Percentiles rank a stretch among this genome's conserved stretches.
These are phyloP conservation scores for Machimus atricapillus DNA, from an alignment of 2,888 invertebrate species.

Conservation along the genomic window DNA sequence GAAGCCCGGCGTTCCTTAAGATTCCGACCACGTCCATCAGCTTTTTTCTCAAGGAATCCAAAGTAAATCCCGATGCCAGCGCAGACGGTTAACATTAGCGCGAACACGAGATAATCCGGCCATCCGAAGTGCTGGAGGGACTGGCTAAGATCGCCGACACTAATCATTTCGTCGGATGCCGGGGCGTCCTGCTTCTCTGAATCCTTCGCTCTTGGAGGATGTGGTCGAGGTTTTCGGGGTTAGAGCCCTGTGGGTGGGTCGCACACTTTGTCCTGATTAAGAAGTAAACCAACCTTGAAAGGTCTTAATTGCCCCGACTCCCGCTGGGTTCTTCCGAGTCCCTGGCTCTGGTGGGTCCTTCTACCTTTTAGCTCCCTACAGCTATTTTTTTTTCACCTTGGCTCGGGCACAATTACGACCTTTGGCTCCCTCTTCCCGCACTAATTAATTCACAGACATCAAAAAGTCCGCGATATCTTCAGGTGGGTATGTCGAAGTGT, in stretches of 20 bases:
- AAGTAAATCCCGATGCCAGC: constrained; percentile 82
- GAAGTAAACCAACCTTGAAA: constrained; percentile 2
- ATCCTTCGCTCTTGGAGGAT: background rate
- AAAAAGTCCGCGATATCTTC: background rate
- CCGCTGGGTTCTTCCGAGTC: background rate
- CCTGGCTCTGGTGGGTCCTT: background rate
- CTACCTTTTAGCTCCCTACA: background rate
- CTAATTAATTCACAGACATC: constrained; percentile 24
- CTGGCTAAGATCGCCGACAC: constrained; percentile 59
- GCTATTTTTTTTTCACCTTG: constrained; percentile 7
- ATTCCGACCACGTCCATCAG: constrained; percentile 58
- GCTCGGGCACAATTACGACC: background rate
- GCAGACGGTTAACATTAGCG: constrained; percentile 78
- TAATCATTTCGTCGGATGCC: constrained; percentile 45
- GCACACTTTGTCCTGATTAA: constrained; percentile 13
- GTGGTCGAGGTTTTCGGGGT: background rate
- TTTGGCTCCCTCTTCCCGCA: background rate
- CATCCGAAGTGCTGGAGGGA: constrained; percentile 73
- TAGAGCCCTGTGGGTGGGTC: background rate
- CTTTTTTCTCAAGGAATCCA: constrained; percentile 70
- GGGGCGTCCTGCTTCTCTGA: background rate
- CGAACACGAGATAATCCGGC: constrained; percentile 81
- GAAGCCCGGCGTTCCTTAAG: constrained; percentile 53
- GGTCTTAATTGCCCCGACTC: background rate
- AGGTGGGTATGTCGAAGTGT: background rate